Conservation (phyloP, 2,113 vertebrate species). For the Halichoeres trimaculatus region DNA sequence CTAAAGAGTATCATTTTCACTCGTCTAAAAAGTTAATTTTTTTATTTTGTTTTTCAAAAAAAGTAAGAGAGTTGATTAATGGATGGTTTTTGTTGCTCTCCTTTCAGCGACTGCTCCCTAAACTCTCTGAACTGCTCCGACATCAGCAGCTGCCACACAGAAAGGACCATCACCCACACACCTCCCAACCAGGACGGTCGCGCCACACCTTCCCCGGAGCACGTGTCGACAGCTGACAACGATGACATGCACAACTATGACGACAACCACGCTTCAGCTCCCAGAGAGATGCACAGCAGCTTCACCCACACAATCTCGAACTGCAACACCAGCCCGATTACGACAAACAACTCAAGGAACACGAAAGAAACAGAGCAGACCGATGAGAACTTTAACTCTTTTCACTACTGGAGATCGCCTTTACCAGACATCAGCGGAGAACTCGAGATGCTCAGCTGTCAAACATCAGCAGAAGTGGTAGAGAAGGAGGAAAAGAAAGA, state of each 20-base stretch:
- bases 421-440: conserved; percentile 91
- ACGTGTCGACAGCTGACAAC: conserved; percentile 48
- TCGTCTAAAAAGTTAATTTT: too few species aligned
- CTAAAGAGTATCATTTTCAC: too few species aligned
- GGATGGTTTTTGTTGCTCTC: neutral
- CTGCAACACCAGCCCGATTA: conserved; percentile 30
- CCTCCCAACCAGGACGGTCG: conserved; percentile 75
- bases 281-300: conserved; percentile 5
- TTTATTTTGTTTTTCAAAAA: neutral
- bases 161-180: conserved; percentile 66
- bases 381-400: conserved; percentile 85
- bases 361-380: conserved; percentile 63
- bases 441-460: conserved; percentile 84
- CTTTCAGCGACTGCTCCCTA: conserved; percentile 68
- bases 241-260: conserved; percentile 68
- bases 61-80: too few species aligned
- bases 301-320: conserved; percentile 18
- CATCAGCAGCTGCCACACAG: conserved; percentile 63
- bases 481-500: conserved; percentile 37
- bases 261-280: conserved; percentile 47
- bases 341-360: conserved; percentile 61
- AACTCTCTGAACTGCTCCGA: conserved; percentile 71
- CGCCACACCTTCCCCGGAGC: conserved; percentile 74
- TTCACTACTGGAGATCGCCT: conserved; percentile 89
- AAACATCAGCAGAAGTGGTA: conserved; percentile 34